A percentile compares a stretch with the other conserved stretches of the same genome.
phyloP scores from a whole-genome alignment of 2,113 vertebrate species.

The Trogon melanurus region DNA sequence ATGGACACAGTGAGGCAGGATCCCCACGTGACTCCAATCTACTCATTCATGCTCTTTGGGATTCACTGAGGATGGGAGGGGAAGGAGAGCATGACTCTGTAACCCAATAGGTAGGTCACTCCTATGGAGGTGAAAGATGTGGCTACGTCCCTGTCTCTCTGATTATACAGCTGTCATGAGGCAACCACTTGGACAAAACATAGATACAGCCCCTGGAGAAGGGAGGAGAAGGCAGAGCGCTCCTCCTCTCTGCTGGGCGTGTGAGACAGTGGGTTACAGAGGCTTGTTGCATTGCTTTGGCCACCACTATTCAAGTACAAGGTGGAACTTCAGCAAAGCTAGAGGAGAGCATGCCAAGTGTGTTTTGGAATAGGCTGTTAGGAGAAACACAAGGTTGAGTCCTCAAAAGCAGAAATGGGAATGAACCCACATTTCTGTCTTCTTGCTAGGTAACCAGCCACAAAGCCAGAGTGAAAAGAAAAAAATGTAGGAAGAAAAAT shows the following conservation, averaged over 20 bases:
- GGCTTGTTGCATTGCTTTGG: background rate
- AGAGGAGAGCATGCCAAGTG: background rate
- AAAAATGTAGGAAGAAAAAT: background rate
- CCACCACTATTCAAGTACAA: background rate
- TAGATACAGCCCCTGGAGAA: background rate
- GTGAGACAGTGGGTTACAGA: background rate
- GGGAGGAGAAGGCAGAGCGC: background rate
- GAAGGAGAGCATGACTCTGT: background rate
- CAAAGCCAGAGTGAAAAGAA: background rate
- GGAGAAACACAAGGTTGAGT: background rate
- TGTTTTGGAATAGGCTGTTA: background rate
- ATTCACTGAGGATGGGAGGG: background rate
- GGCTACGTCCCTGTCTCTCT: background rate
- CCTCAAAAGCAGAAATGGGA: background rate
- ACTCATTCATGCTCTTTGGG: background rate
- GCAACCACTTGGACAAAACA: background rate
- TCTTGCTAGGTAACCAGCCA: background rate
- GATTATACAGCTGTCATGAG: background rate
- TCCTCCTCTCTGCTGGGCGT: background rate
- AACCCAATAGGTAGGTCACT: background rate
- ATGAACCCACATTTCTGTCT: background rate
- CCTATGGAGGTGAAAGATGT: background rate
- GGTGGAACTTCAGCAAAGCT: background rate
- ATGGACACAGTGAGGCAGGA: background rate
- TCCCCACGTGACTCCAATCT: accelerated